A percentile compares a stretch with the other conserved stretches of the same genome.
phyloP scores from a whole-genome alignment of 1,140 invertebrate species.

The Drosophila subpulchrella region DNA sequence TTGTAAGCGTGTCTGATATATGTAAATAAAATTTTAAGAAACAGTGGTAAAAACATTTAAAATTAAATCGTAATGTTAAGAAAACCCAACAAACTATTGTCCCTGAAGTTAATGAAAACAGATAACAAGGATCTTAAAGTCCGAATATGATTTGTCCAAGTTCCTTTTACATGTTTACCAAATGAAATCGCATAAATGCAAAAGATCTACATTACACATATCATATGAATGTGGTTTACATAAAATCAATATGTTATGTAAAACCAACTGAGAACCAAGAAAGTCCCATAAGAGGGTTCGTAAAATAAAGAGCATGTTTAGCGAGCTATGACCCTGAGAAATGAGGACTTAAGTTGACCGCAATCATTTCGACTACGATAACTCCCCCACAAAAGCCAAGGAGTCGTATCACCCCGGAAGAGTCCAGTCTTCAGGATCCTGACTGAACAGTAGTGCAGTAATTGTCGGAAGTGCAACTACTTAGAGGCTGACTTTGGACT shows the following conservation, averaged over 20 bases:
- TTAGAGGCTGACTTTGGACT: constrained; percentile 52
- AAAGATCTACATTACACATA: too few species aligned
- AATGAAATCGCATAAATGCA: too few species aligned
- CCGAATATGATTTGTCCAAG: too few species aligned
- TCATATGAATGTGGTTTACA: too few species aligned
- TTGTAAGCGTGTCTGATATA: too few species aligned
- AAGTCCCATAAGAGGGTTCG: background rate
- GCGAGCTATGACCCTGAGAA: constrained; percentile 78
- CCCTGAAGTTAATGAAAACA: too few species aligned
- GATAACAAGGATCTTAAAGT: too few species aligned
- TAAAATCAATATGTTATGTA: background rate
- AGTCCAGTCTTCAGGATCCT: constrained; percentile 7
- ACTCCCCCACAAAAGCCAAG: constrained; percentile 37
- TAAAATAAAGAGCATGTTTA: constrained; percentile 16
- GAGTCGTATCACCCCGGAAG: background rate
- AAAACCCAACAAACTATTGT: too few species aligned
- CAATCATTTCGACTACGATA: constrained; percentile 65
- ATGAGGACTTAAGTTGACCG: constrained; percentile 50
- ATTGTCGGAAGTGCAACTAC: constrained; percentile 78
- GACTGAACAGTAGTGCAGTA: constrained; percentile 16
- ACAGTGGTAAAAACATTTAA: background rate
- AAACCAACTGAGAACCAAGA: background rate
- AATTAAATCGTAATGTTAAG: too few species aligned
- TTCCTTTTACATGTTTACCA: too few species aligned
- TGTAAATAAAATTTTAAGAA: too few species aligned